phyloP scores from a whole-genome alignment of 1,140 invertebrate genomes.

The Sinonovacula constricta region DNA sequence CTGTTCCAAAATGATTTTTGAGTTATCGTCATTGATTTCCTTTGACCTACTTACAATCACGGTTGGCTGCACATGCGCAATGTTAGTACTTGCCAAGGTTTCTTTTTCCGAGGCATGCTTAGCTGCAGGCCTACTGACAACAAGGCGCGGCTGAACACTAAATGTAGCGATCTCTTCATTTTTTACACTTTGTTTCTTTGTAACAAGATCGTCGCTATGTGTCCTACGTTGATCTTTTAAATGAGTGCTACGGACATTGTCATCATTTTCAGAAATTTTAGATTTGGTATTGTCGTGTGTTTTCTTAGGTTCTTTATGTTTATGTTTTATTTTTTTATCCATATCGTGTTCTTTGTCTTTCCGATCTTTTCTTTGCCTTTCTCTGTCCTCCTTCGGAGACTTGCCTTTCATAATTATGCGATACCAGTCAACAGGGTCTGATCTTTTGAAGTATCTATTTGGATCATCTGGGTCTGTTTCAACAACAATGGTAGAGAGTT shows the following conservation, averaged over 20 bases:
- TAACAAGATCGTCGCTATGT: not conserved
- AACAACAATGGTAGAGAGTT: conserved; percentile 34
- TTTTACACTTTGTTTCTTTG: not conserved
- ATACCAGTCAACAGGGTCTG: conserved; percentile 39
- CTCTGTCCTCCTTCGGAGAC: not conserved
- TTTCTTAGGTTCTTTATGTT: not conserved
- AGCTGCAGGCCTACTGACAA: conserved; percentile 17
- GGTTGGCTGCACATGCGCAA: no score
- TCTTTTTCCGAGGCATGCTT: not conserved
- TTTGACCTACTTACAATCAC: no score
- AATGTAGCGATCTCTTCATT: not conserved
- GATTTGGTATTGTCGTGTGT: no score
- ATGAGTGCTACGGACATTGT: no score
- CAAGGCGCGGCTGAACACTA: conserved; percentile 1
- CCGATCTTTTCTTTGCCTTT: not conserved
- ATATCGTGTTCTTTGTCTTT: not conserved
- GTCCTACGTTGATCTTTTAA: not conserved
- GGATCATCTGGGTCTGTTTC: conserved; percentile 33
- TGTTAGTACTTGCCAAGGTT: no score
- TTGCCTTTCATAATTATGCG: conserved; percentile 42
- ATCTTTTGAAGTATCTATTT: conserved; percentile 41
- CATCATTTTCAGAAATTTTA: no score
- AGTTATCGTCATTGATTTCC: no score
- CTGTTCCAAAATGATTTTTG: no score
- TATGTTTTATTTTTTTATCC: not conserved